Evolutionary conservation across 2,888 invertebrate genomes (phyloP), one percentile per base, ranked within the genome.

Genomic region (Notodonta dromedarius): DNA sequence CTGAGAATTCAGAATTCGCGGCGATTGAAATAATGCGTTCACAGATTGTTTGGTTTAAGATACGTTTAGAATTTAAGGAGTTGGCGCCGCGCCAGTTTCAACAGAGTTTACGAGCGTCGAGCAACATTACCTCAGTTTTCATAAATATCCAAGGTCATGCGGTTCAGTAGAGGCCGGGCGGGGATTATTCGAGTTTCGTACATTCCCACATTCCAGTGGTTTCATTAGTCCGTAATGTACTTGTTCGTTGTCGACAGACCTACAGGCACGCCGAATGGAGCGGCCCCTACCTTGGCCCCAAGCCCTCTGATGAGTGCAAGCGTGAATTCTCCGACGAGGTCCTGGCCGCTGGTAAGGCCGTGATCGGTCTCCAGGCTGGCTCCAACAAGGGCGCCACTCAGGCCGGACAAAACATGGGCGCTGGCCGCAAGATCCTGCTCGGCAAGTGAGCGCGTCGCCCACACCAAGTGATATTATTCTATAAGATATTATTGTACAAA

Each of bases 351-450:
- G 98, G 98, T 39, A 95, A 99, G 92, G 95, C 96, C 73, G 94
- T 98, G 81, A 97, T 99, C 80, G 98, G 98, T 80, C 96, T 99
- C 58, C 99, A 99, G 91, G 98, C 98, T 76, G 99, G 99, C 64
- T 96, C 96, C 88, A 99, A 99, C 96, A 98, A 98, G 93, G 99
- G 98, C 53, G 98, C 98, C 77, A 96, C 97, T 66, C 98, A 98
- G 91, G 96, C 98, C 40, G 99, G 99, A 40, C 96, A 96, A 88
- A 98, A 97, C 91, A 94, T 98, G 64, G 98, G 98, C 69, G 98
- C 98, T 72, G 96, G 97, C 78, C 96, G 98, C 86, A 98, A 98
- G 90, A 98, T 98, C 93, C 95, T 98, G 84, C 94, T 98, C 86
- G 97, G 97, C 95, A 98, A 98, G 96, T 98, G 95, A 95, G 83